phyloP scores from a whole-genome alignment of 1,140 invertebrate genomes.

The Pogonomyrmex barbatus region DNA sequence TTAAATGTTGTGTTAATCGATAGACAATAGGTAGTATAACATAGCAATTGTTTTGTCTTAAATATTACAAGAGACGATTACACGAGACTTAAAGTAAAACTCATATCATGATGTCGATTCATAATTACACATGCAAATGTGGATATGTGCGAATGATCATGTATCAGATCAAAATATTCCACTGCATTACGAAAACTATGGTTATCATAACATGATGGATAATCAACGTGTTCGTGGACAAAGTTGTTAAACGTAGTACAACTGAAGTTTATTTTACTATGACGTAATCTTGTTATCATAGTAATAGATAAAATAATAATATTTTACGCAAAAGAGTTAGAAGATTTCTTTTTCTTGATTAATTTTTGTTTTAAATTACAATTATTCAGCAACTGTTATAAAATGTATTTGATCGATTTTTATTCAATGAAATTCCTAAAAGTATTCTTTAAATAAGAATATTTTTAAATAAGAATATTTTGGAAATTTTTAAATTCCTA shows the following conservation, averaged over 20 bases:
- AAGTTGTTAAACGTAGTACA: constrained; percentile 79
- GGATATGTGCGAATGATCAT: background rate
- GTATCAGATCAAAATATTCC: background rate
- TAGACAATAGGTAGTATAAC: background rate
- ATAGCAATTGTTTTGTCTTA: constrained; percentile 14
- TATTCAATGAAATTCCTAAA: too few species aligned
- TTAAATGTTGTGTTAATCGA: constrained; percentile 31
- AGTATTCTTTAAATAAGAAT: too few species aligned
- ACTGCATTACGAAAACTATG: background rate
- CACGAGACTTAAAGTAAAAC: background rate
- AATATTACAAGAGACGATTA: constrained; percentile 16
- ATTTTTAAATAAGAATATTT: too few species aligned
- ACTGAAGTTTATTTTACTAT: constrained; percentile 79
- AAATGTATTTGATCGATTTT: too few species aligned
- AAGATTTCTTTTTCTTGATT: too few species aligned
- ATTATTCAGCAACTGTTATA: too few species aligned
- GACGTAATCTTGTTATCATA: constrained; percentile 47
- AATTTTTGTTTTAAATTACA: too few species aligned
- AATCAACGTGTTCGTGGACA: constrained; percentile 64
- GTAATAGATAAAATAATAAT: constrained; percentile 20
- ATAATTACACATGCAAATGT: background rate
- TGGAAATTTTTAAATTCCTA: too few species aligned
- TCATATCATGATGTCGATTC: background rate
- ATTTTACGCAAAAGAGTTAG: too few species aligned
- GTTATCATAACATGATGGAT: too few species aligned